A percentile compares a stretch with the other conserved stretches of the same genome.
Evolutionary conservation across 2,888 invertebrate species (phyloP).

Genomic region (Drosophila barbarae): DNA sequence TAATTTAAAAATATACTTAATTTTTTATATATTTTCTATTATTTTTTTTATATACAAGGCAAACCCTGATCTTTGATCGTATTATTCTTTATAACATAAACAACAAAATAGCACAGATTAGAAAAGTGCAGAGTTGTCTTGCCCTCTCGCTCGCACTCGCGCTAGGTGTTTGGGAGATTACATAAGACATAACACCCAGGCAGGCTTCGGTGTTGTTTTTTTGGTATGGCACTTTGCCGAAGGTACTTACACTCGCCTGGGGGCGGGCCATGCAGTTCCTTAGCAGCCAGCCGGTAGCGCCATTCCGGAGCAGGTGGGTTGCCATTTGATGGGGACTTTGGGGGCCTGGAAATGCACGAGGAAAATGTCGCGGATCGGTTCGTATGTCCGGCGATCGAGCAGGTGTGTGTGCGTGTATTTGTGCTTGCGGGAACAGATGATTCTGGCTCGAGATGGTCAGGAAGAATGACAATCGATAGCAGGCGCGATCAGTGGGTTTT

Average conservation of each 20-base stretch:
- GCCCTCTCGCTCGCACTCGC: constrained; percentile 41
- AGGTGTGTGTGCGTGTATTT: constrained; percentile 21
- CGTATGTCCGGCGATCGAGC: constrained; percentile 23
- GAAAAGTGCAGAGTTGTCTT: constrained; percentile 10
- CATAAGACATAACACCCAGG: constrained; percentile 42
- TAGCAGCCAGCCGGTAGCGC: constrained; percentile 58
- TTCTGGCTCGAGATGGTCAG: constrained; percentile 8
- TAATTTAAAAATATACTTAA: background rate
- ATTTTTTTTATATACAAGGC: background rate
- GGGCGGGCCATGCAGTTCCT: constrained; percentile 57
- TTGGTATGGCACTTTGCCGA: background rate
- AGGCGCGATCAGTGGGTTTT: background rate
- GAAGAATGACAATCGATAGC: constrained; percentile 8
- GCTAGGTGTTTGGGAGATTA: constrained; percentile 47
- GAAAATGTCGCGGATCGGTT: constrained; percentile 15
- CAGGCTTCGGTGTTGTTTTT: constrained; percentile 17
- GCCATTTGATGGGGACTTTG: constrained; percentile 60
- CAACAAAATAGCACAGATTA: constrained; percentile 14
- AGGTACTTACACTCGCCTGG: constrained; percentile 40
- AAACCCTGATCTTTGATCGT: background rate
- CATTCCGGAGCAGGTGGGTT: constrained; percentile 68
- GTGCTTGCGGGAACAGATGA: constrained; percentile 21
- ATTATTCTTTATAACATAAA: constrained; percentile 10
- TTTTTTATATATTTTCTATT: no score
- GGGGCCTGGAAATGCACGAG: constrained; percentile 18